Conservation (phyloP, 2,888 invertebrate species). For the Omphaloscelis lunosa region DNA sequence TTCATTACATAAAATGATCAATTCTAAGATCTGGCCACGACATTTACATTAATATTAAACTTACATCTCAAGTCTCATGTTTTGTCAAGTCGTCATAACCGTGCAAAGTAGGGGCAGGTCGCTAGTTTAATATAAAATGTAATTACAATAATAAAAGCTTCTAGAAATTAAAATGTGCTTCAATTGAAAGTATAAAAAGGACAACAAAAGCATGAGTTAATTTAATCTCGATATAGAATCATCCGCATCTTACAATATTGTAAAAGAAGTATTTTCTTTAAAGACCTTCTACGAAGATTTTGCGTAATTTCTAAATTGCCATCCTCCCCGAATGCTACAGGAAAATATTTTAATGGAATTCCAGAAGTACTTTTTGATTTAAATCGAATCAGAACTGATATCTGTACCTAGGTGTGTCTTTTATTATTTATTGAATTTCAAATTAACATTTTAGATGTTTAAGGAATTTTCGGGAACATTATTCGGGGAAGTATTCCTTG, state of each 20-base stretch:
- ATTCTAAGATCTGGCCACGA: too few species aligned
- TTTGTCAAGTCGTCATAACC: not conserved
- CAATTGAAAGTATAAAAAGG: slow-evolving; percentile 5
- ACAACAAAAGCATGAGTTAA: slow-evolving; percentile 13
- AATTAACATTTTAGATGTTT: slow-evolving; percentile 42
- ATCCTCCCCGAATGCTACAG: slow-evolving; percentile 37
- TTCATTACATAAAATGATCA: too few species aligned
- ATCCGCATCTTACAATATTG: slow-evolving; percentile 20
- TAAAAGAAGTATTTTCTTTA: slow-evolving; percentile 22
- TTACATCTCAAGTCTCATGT: too few species aligned
- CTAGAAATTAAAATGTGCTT: slow-evolving; percentile 7
- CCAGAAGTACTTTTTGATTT: slow-evolving; percentile 61
- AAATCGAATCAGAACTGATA: slow-evolving; percentile 59
- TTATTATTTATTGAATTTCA: slow-evolving; percentile 57
- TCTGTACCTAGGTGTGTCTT: slow-evolving; percentile 45
- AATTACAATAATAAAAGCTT: not conserved
- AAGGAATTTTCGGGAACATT: slow-evolving; percentile 20
- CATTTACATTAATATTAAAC: not conserved
- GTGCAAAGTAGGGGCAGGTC: not conserved
- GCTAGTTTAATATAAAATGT: too few species aligned
- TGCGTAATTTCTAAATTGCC: slow-evolving; percentile 51
- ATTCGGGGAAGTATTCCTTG: slow-evolving; percentile 16
- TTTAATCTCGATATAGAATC: slow-evolving; percentile 16
- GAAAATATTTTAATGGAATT: slow-evolving; percentile 64
- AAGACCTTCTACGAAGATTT: slow-evolving; percentile 16